Conservation (phyloP, 2,888 invertebrate species). For the Ophonus ardosiacus region DNA sequence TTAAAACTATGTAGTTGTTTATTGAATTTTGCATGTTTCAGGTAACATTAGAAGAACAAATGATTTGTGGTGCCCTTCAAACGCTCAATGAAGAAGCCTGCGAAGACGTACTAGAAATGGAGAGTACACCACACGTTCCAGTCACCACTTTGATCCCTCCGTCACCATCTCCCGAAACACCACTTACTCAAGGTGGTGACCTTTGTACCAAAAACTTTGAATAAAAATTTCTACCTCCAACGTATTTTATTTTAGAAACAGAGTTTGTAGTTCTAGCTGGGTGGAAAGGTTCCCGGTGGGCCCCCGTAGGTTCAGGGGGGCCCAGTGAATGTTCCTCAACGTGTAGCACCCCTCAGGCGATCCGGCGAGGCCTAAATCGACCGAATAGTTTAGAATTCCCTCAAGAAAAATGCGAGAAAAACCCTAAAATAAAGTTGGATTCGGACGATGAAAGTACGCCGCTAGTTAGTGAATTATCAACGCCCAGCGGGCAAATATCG, state of each 20-base stretch:
- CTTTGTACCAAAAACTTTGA: neutral
- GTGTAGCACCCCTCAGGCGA: constrained; percentile 72
- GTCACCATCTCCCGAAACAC: constrained; percentile 68
- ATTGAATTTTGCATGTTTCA: too few species aligned
- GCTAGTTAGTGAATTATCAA: too few species aligned
- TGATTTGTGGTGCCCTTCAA: constrained; percentile 95
- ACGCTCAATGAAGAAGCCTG: constrained; percentile 95
- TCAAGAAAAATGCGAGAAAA: too few species aligned
- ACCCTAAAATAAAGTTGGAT: too few species aligned
- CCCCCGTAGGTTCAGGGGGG: neutral
- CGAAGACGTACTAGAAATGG: constrained; percentile 90
- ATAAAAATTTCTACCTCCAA: neutral
- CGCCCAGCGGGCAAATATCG: too few species aligned
- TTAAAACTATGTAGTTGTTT: too few species aligned
- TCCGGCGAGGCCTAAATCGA: constrained; percentile 70
- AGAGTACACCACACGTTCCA: constrained; percentile 70
- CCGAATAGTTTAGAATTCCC: too few species aligned
- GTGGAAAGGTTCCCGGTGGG: neutral
- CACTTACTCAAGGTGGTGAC: neutral
- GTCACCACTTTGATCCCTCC: constrained; percentile 72
- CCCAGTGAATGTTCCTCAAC: constrained; percentile 75
- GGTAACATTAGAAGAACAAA: constrained; percentile 96
- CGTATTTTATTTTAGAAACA: constrained; percentile 72
- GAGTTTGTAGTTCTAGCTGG: constrained; percentile 76
- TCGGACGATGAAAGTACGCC: too few species aligned